Base-by-base conservation (phyloP, 2,888 invertebrate species). In the Monopis laevigella region DNA sequence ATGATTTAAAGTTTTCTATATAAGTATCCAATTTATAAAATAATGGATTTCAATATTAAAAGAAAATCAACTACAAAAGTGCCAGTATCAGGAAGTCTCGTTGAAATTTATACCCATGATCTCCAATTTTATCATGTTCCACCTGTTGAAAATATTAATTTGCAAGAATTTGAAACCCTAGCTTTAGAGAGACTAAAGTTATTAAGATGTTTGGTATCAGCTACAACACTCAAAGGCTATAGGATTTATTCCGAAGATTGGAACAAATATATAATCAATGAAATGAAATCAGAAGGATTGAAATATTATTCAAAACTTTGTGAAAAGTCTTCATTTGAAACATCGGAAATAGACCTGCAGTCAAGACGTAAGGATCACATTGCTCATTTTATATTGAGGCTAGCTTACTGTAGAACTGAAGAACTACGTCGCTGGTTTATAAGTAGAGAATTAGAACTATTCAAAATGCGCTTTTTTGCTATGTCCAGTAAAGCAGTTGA, bases 381-480 rank as follows among this genome's bases (percentile, higher is more conserved):
- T 39, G 94, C 98, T 1, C 98, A 99, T 66, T 98, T 92, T 63
- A 92, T 98, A 52, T 78, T 98, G 2, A 84, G 97, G 42, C 69
- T 99, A 43, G 95, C 95, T 0, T 98, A 94, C 67, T 97, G 96
- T 59, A 85, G 91, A 55, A 88, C 89, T 14, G 91, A 92, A 50
- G 96, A 97, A 42, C 75, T 94, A 26, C 82, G 91, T 21, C 85
- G 84, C 44, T 98, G 98, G 98, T 96, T 96, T 60, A 75, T 96
- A 10, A 75, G 86, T 13, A 87, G 93, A 49, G 99, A 99, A 80
- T 67, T 92, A 45, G 98, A 98, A 58, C 80, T 97, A 41, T 97
- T 99, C 58, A 88, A 88, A 59, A 86, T 90, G 60, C 85, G 90
- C 56, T 92, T 93, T 62, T 68, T 81, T n/a, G 81, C 82, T 1